Evolutionary conservation across 2,113 vertebrate species (phyloP), one percentile per base, ranked within the genome.

Genomic region (Hylia prasina): DNA sequence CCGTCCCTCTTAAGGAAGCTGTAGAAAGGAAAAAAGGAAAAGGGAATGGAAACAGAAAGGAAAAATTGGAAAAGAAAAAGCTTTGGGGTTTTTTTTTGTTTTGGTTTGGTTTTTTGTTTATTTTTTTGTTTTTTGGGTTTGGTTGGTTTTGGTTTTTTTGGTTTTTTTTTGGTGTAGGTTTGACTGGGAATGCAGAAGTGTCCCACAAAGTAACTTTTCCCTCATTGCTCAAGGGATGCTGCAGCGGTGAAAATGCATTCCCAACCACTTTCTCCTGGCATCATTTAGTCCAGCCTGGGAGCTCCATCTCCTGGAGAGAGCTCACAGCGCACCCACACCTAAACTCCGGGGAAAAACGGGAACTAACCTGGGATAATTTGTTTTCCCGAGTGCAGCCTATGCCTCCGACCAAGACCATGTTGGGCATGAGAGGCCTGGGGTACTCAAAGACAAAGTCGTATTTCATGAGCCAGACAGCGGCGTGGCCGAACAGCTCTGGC

Each of bases 391-490:
- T 94, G 96, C 98, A 98, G 82, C 98, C 98, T 96, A 98, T 98
- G 22, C 98, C 98, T 39, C 98, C 98, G 7, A 91, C 97, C 10
- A 97, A 95, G 94, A 98, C 89, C 98, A 98, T 98, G 61, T 98
- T 98, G 50, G 98, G 98, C 98, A 99, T 98, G 27, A 98, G 15
- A 19, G 98, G 98, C 84, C 81, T 97, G 44, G 98, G 98, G 83
- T 96, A 98, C 22, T 99, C 98, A 65, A 98, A 97, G 23, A 87
- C 81, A 85, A 98, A 99, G 79, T 99, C 98, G 5, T 96, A 97
- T 81, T 98, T 98, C 66, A 98, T 73, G 24, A 99, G 98, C 99
- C 98, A 99, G 61, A 99, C 64, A 5, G 98, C 97, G 0, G 97
- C 98, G 0, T 94, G 93, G 47, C 98, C 80, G 12, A 99, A 24